phyloP scores from a whole-genome alignment of 2,888 invertebrate genomes.

The Aethes cnicana region DNA sequence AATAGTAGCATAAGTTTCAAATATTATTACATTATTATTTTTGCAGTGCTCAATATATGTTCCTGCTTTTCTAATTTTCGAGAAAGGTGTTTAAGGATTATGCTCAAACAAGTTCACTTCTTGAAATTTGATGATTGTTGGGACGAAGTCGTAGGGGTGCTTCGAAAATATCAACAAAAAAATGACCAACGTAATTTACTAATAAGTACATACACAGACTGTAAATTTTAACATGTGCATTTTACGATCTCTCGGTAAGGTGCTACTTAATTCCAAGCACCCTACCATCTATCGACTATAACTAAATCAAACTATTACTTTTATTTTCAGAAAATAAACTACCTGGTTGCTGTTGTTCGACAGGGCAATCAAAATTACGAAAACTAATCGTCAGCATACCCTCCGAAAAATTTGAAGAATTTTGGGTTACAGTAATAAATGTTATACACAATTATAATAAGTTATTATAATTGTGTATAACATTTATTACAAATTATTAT shows the following conservation, averaged over 20 bases:
- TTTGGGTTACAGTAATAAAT: no score
- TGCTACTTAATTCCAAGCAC: not conserved
- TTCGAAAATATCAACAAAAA: constrained; percentile 2
- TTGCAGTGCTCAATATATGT: no score
- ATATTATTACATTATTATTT: no score
- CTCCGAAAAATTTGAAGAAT: no score
- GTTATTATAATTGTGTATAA: no score
- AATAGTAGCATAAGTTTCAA: no score
- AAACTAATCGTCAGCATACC: no score
- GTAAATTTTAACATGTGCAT: not conserved
- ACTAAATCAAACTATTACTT: not conserved
- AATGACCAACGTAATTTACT: constrained; percentile 1
- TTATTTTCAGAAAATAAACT: constrained; percentile 1
- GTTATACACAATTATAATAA: no score
- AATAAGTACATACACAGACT: constrained; percentile 11
- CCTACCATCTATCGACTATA: not conserved
- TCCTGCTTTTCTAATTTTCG: no score
- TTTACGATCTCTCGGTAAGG: constrained; percentile 1
- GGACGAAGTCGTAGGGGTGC: constrained; percentile 5
- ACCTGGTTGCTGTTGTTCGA: not conserved
- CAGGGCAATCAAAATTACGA: not conserved
- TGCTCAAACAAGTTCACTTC: constrained; percentile 3
- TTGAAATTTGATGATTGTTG: constrained; percentile 7
- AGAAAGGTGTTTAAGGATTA: not conserved
- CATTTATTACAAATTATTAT: no score